Conservation (phyloP, 2,888 invertebrate genomes). For the Maniola hyperantus region DNA sequence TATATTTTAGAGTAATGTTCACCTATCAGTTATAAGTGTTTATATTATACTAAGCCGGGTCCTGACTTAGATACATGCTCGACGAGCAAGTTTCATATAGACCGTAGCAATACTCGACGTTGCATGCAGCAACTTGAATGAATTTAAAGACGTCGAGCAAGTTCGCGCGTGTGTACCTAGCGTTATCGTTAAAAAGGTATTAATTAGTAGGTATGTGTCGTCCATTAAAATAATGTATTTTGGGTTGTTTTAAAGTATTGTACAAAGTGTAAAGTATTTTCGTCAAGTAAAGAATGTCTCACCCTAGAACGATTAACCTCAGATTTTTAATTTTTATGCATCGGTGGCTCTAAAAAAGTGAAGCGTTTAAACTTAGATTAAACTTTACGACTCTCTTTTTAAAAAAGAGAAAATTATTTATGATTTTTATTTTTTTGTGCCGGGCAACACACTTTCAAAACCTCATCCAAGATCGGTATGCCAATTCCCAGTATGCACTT, state of each 20-base stretch:
- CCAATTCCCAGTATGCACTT: not conserved
- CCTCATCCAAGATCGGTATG: not conserved
- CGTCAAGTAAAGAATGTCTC: not conserved
- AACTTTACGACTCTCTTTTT: not conserved
- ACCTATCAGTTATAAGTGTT: not conserved
- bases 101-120: not conserved
- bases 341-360: not conserved
- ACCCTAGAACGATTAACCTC: not conserved
- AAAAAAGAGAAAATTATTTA: no score
- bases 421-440: no score
- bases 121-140: not conserved
- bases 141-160: not conserved
- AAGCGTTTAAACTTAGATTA: not conserved
- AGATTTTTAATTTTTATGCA: not conserved
- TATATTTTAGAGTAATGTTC: not conserved
- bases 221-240: slow-evolving; percentile 10
- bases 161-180: not conserved
- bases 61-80: not conserved
- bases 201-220: not conserved
- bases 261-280: not conserved
- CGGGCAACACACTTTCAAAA: no score
- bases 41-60: not conserved
- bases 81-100: not conserved
- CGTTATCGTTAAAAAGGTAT: not conserved
- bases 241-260: slow-evolving; percentile 8